A percentile compares a stretch with the other conserved stretches of the same genome.
Evolutionary conservation across 2,797 vertebrate species (phyloP).

Genomic region (Notolepis coatsorum): DNA sequence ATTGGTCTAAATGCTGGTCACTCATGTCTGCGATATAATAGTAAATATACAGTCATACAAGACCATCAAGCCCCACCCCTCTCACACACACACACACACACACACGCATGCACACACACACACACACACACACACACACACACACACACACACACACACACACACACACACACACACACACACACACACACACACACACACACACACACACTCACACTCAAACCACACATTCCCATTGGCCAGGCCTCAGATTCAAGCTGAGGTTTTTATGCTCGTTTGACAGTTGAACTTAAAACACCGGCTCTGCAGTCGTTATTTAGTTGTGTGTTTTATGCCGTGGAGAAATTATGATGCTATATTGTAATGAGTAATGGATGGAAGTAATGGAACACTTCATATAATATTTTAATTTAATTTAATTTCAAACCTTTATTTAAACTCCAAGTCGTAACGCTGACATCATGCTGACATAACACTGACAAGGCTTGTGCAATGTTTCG

Average conservation of each 20-base stretch:
- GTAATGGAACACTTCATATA: too few species aligned
- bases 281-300: not conserved
- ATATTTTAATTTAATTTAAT: too few species aligned
- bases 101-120: slow-evolving; percentile 24
- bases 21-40: slow-evolving; percentile 19
- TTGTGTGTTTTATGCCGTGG: not conserved
- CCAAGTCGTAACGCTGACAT: too few species aligned
- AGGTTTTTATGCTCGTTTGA: not conserved
- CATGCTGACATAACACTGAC: too few species aligned
- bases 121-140: not conserved
- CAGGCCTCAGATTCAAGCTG: not conserved
- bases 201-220: not conserved
- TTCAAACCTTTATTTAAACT: too few species aligned
- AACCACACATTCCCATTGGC: not conserved
- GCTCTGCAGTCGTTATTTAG: not conserved
- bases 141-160: slow-evolving; percentile 3
- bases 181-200: too few species aligned
- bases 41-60: not conserved
- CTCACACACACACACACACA: not conserved
- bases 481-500: too few species aligned
- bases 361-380: too few species aligned
- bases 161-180: not conserved
- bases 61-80: not conserved
- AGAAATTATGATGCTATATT: too few species aligned
- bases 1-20: slow-evolving; percentile 42